A percentile compares a stretch with the other conserved stretches of the same genome.
Conservation (phyloP, 1,140 invertebrate species). For the Aphis craccivora region DNA sequence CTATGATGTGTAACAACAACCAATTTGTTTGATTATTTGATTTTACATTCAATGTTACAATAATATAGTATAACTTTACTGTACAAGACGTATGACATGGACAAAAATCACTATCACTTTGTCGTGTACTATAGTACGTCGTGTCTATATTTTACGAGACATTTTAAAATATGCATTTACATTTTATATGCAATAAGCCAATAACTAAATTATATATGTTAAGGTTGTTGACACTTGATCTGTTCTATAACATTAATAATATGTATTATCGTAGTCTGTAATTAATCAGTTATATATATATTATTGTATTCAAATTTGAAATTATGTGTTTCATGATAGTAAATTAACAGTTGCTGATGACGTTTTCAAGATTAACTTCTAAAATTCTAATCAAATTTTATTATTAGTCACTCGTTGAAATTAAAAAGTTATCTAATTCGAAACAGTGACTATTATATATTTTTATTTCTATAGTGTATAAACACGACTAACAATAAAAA, state of each 20-base stretch:
- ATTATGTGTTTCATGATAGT: neutral
- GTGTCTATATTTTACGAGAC: too few relatives aligned
- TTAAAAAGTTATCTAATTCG: neutral
- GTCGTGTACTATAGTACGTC: neutral
- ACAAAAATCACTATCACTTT: neutral
- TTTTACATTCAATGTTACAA: neutral
- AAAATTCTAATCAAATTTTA: neutral
- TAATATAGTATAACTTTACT: neutral
- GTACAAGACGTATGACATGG: neutral
- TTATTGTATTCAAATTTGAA: neutral
- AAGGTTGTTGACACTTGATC: neutral
- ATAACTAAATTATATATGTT: neutral
- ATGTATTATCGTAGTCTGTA: neutral
- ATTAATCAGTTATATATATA: conserved; percentile 3
- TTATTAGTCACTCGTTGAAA: neutral
- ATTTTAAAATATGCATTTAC: neutral
- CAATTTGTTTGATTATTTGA: neutral
- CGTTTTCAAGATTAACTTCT: neutral
- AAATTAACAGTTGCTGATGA: neutral
- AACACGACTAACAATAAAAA: too few relatives aligned
- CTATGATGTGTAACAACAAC: neutral
- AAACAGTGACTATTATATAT: neutral
- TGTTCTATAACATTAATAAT: neutral
- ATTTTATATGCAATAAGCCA: neutral
- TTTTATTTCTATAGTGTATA: neutral